Evolutionary conservation across 1,140 invertebrate genomes (phyloP), one percentile per base, ranked within the genome.

Genomic region (Drosophila kanapiae): DNA sequence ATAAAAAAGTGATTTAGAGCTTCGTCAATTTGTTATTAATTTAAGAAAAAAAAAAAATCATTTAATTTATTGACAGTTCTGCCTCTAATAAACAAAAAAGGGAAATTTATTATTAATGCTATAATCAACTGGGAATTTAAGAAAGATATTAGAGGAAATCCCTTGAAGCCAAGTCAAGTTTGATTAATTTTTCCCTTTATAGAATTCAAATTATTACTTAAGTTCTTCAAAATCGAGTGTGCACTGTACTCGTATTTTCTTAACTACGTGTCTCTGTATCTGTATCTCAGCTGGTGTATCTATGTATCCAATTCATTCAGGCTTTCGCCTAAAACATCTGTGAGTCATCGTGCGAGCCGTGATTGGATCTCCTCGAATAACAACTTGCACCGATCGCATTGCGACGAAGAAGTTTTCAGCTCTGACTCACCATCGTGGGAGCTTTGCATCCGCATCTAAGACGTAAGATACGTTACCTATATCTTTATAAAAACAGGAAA

Each of bases 291-390:
- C 45, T 42, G 37, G 47, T 69, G 67, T 70, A 33, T 74, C 70
- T 74, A 74, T 58, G 68, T 72, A 72, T 72, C 54, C 54, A 72
- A 74, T 74, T 56, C 58, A 74, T 48, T 9, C 35, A 56, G 65
- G 68, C 70, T 74, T 74, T 74, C 70, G 70, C 68, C 70, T 74
- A 74, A 74, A 74, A 74, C 68, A 37, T 31, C 23, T 31, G 29
- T 74, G 70, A 74, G 18, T 74, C 70, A 74, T 48, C 63, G 8
- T 10, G 23, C 60, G 27, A 72, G 70, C 68, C 54, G 54, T 37
- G 69, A 35, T 71, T 58, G 49, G 35, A 47, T 49, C 54, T 58
- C 54, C 45, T 35, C 38, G 38, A 49, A 72, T 49, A 74, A 51
- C 70, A 71, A 54, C 67, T 70, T 68, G 67, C 51, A 40, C 31